Evolutionary conservation across 2,797 vertebrate genomes (phyloP).

Genomic region (Sandelia bainsii): DNA sequence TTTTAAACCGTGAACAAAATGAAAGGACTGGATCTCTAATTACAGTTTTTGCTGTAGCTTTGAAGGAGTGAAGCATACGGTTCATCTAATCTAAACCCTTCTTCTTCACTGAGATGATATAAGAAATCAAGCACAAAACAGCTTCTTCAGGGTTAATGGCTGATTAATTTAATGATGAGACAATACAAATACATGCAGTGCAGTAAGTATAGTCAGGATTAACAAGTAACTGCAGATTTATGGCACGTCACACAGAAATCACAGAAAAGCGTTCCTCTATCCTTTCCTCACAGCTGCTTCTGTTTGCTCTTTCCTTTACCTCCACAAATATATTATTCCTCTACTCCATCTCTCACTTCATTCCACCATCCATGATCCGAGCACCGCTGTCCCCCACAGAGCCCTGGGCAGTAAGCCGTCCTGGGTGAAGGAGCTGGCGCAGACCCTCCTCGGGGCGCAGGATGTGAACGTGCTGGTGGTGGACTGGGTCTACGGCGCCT

Average conservation of each 20-base stretch:
- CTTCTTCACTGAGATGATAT: too few relatives aligned
- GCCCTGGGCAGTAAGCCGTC: constrained; percentile 91
- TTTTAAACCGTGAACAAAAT: constrained; percentile 10
- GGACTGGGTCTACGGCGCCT: constrained; percentile 92
- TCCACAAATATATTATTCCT: too few relatives aligned
- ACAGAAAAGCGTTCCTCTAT: too few relatives aligned
- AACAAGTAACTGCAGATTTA: too few relatives aligned
- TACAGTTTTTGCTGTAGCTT: not conserved
- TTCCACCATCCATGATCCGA: not conserved
- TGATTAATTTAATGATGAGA: too few relatives aligned
- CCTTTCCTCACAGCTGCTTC: too few relatives aligned
- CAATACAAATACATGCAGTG: too few relatives aligned
- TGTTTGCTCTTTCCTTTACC: too few relatives aligned
- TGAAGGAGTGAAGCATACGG: not conserved
- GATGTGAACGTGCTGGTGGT: constrained; percentile 90
- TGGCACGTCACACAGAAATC: too few relatives aligned
- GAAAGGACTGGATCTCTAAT: not conserved
- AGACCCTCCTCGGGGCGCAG: constrained; percentile 80
- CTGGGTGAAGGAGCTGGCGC: constrained; percentile 88
- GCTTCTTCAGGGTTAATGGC: too few relatives aligned
- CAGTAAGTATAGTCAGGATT: too few relatives aligned
- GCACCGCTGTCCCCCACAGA: constrained; percentile 67
- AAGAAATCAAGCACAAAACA: too few relatives aligned
- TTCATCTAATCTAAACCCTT: not conserved
- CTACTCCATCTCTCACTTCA: not conserved